Conservation (phyloP, 2,797 vertebrate genomes). For the Intellagama lesueurii region DNA sequence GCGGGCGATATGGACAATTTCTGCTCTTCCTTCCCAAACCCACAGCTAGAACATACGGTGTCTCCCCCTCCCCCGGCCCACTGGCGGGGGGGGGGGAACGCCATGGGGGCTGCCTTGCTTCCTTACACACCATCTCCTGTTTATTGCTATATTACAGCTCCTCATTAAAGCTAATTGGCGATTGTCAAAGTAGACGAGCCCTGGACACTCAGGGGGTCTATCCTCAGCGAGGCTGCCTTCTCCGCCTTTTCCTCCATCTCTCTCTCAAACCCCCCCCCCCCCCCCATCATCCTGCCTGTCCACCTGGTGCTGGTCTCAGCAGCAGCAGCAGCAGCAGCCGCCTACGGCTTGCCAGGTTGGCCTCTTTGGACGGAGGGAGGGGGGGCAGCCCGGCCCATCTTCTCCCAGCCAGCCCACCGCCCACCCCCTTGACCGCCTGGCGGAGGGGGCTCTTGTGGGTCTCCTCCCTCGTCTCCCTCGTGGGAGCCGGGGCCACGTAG, state of each 20-base stretch:
- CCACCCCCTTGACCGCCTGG: neutral
- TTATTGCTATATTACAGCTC: neutral
- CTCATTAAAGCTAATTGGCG: neutral
- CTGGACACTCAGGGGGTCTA: neutral
- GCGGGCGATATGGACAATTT: fast-evolving
- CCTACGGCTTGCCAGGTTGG: too few species aligned
- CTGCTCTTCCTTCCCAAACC: neutral
- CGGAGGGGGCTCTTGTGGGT: too few species aligned
- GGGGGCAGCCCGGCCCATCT: too few species aligned
- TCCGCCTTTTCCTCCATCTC: neutral
- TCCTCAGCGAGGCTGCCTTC: too few species aligned
- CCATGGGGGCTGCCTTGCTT: too few species aligned
- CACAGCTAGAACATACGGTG: too few species aligned
- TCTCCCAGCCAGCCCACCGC: neutral
- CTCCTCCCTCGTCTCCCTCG: neutral
- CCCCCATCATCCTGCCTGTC: too few species aligned
- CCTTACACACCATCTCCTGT: neutral
- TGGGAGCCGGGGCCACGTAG: neutral
- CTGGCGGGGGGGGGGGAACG: too few species aligned
- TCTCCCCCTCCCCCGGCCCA: too few species aligned
- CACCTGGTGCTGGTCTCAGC: too few species aligned
- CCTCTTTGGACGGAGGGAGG: neutral
- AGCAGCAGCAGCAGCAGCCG: too few species aligned
- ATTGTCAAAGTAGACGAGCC: neutral
- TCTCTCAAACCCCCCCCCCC: neutral